Evolutionary conservation across 2,113 vertebrate species (phyloP).

Genomic region (Telmatochromis sp.): DNA sequence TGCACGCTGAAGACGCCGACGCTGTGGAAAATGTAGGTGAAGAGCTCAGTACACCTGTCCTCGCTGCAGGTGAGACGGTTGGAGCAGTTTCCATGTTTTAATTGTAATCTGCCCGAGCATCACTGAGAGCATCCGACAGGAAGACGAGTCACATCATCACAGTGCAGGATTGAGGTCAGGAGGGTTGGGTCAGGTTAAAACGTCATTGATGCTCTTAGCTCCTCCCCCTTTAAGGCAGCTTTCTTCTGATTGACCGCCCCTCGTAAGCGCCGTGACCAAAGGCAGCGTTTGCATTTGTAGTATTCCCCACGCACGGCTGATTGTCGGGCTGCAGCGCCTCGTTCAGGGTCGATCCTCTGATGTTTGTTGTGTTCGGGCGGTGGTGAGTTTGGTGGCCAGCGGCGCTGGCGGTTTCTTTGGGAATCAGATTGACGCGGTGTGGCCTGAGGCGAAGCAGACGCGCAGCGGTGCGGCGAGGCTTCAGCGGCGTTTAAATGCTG

Average conservation of each 20-base stretch:
- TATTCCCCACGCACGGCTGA: not conserved
- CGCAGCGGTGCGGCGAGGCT: not conserved
- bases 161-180: not conserved
- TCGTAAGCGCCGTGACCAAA: not conserved
- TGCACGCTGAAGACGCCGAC: not conserved
- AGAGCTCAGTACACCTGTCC: not conserved
- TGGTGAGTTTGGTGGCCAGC: accelerated
- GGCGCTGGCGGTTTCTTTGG: not conserved
- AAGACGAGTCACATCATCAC: not conserved
- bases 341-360: not conserved
- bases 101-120: not conserved
- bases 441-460: not conserved
- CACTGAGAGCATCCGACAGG: not conserved
- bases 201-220: not conserved
- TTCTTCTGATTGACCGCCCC: not conserved
- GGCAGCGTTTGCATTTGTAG: not conserved
- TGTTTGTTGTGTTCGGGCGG: not conserved
- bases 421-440: not conserved
- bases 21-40: not conserved
- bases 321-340: not conserved
- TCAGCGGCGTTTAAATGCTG: not conserved
- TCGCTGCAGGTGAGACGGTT: not conserved
- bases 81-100: not conserved
- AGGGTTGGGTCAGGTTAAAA: not conserved
- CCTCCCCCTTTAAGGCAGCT: not conserved